Evolutionary conservation across 2,113 vertebrate genomes (phyloP).

Genomic region (Anarrhichthys ocellatus): DNA sequence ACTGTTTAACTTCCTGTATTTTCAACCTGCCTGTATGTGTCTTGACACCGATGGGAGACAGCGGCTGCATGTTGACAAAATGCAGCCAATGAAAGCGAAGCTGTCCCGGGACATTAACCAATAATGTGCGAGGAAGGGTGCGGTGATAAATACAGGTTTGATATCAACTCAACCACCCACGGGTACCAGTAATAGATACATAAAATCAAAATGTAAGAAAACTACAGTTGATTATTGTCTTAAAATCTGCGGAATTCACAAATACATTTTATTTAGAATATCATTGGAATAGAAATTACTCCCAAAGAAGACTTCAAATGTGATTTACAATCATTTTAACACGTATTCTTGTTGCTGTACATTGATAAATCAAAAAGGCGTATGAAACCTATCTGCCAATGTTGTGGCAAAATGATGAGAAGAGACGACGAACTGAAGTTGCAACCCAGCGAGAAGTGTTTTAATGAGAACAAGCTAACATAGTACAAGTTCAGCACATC

Average conservation of each 20-base stretch:
- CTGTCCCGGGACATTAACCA: conserved; percentile 36
- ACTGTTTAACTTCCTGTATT: background rate
- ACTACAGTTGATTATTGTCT: background rate
- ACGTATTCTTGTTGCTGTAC: background rate
- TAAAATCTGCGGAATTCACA: background rate
- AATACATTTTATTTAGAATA: background rate
- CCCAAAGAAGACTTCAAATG: background rate
- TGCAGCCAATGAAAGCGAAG: conserved; percentile 62
- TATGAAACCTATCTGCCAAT: too few species aligned
- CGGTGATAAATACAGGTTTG: background rate
- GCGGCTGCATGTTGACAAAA: conserved; percentile 65
- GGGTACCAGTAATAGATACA: background rate
- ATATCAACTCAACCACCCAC: background rate
- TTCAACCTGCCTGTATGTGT: accelerated
- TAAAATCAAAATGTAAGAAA: background rate
- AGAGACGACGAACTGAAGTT: too few species aligned
- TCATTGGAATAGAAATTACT: background rate
- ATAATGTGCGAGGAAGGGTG: conserved; percentile 47
- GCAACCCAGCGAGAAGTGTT: too few species aligned
- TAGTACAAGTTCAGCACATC: too few species aligned
- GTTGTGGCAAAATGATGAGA: too few species aligned
- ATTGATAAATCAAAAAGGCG: background rate
- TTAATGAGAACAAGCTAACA: too few species aligned
- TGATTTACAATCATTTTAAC: background rate
- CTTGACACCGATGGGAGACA: background rate